Percentiles rank a stretch among this genome's conserved stretches.
Conservation (phyloP, 35 echinoderm and acorn worm genomes). For the Lytechinus variegatus region DNA sequence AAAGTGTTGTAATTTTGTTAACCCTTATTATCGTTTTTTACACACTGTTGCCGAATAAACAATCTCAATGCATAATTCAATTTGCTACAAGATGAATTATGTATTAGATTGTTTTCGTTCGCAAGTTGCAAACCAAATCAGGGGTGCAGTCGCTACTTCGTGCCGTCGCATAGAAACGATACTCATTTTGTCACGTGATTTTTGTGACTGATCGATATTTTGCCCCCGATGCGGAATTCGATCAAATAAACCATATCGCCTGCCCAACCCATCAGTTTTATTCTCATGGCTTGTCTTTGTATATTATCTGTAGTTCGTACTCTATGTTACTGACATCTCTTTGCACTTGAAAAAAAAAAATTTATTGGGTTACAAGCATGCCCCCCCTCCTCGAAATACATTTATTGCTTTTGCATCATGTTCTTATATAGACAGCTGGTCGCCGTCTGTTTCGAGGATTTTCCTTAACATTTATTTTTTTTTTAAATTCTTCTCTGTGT, state of each 20-base stretch:
- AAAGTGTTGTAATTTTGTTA: not conserved
- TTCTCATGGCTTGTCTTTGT: too few relatives aligned
- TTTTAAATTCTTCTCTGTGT: too few relatives aligned
- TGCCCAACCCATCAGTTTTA: not conserved
- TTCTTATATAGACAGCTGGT: too few relatives aligned
- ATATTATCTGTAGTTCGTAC: too few relatives aligned
- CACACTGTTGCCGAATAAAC: not conserved
- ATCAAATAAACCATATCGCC: not conserved
- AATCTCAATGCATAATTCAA: not conserved
- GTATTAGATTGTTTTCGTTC: not conserved
- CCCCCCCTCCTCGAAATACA: too few relatives aligned
- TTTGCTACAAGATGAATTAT: not conserved
- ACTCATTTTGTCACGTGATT: not conserved
- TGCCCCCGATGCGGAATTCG: not conserved
- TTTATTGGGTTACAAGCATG: too few relatives aligned
- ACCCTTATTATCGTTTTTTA: not conserved
- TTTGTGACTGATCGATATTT: not conserved
- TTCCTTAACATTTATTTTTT: too few relatives aligned
- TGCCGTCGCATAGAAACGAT: not conserved
- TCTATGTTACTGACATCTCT: too few relatives aligned
- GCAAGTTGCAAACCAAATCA: not conserved
- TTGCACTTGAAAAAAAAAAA: too few relatives aligned
- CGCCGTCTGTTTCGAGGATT: too few relatives aligned
- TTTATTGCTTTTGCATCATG: too few relatives aligned
- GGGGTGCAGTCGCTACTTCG: not conserved